Base-by-base conservation (phyloP, 2,113 vertebrate species). In the Barnardius zonarius region DNA sequence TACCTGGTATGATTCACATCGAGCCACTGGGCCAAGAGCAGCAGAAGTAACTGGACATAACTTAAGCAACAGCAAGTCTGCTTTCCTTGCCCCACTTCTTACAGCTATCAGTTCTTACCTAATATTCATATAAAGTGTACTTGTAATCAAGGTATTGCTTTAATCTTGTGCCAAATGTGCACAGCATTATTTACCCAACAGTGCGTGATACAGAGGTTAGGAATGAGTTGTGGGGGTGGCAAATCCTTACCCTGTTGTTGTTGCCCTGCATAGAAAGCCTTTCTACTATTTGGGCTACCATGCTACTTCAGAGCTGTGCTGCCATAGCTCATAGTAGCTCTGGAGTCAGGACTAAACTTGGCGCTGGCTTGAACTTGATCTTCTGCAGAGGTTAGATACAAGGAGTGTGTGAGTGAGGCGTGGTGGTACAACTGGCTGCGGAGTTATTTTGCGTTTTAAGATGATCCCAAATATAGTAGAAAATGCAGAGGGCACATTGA, bases 161-260 rank as follows among this genome's bases (percentile, higher is more conserved):
- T n/a, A 10, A 62, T 57, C 18, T 2, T 52, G 41, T 73, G 66
- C 86, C 83, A 95, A 69, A 39, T 78, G 61, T 33, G 46, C 55
- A 30, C n/a, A 69, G 28, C 39, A 52, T 67, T 75, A 75, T 75
- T 89, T 83, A 95, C 17, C 77, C 87, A 89, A 78, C 55, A 35
- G 61, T 35, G 57, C 1, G 3, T 93, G 96, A 95, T 35, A 7
- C 81, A 85, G 81, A 89, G 48, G 81, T 57, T 87, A 87, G 93
- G 95, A 95, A 95, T 91, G 94, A 93, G 25, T 33, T 43, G 27
- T 73, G 70, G 70, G 81, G n/a, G 91, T 91, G 86, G 93, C 83
- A 75, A 66, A 61, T 82, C 74, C 78, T 89, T 15, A 1, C 1
- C 27, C 48, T 67, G 39, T 4, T 92, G 61, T 31, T 86, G 80